Percentiles rank a stretch among this genome's conserved stretches.
Conservation (phyloP, 2,113 vertebrate species). For the Pygoscelis antarcticus region DNA sequence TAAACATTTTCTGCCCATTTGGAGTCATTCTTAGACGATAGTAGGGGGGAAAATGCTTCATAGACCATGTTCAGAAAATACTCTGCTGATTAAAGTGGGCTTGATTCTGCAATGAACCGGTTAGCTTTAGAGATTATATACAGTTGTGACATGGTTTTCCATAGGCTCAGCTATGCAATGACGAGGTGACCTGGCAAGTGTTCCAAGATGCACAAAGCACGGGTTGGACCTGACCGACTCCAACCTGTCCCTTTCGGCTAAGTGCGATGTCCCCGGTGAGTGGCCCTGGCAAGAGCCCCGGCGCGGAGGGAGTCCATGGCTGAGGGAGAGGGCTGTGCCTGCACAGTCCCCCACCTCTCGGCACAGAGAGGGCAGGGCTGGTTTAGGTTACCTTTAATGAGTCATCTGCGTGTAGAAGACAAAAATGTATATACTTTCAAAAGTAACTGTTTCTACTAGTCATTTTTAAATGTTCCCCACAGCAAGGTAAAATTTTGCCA, state of each 20-base stretch:
- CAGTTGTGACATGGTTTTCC: background rate
- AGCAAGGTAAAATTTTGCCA: background rate
- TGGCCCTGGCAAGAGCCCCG: background rate
- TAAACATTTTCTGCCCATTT: background rate
- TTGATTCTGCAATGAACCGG: background rate
- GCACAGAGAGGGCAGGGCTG: too few species aligned
- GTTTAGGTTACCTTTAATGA: background rate
- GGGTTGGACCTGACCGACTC: too few species aligned
- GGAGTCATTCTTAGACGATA: background rate
- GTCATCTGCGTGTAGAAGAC: rapidly evolving
- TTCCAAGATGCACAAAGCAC: background rate
- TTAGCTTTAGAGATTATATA: too few species aligned
- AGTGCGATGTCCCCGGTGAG: background rate
- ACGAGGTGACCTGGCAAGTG: background rate
- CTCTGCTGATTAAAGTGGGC: background rate
- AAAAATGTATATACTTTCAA: rapidly evolving
- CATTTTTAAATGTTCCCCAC: rapidly evolving
- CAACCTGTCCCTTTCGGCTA: too few species aligned
- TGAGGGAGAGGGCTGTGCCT: background rate
- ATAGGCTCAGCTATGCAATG: too few species aligned
- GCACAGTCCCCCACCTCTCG: rapidly evolving
- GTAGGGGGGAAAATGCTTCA: background rate
- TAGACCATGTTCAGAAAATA: background rate
- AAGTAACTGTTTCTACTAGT: background rate
- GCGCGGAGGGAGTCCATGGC: background rate